Percentiles rank a stretch among this genome's conserved stretches.
Evolutionary conservation across 2,797 vertebrate species (phyloP).

Genomic region (Pelobates cultripes): DNA sequence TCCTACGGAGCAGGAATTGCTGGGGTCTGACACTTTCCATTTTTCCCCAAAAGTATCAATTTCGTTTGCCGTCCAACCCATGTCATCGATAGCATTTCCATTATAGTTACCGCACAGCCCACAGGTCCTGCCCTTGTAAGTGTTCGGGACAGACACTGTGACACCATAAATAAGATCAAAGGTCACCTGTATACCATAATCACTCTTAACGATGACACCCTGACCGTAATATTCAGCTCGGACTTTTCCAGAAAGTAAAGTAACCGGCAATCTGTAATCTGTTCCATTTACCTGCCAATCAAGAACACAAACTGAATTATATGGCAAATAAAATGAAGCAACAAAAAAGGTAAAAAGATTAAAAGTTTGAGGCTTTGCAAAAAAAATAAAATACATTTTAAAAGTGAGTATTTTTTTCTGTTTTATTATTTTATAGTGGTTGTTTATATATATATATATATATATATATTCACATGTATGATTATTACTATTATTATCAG

Average conservation of each 20-base stretch:
- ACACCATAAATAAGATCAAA: conserved; percentile 71
- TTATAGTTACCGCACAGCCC: conserved; percentile 78
- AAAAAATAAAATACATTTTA: neutral
- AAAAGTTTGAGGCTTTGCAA: too few species aligned
- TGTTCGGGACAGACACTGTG: conserved; percentile 68
- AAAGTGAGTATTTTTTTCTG: neutral
- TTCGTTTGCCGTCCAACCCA: conserved; percentile 60
- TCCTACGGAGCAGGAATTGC: conserved; percentile 61
- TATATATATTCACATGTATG: too few species aligned
- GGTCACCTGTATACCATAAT: conserved; percentile 69
- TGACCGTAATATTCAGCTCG: conserved; percentile 62
- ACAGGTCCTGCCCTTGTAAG: conserved; percentile 66
- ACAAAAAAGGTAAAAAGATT: too few species aligned
- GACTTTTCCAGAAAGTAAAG: conserved; percentile 63
- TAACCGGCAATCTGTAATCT: conserved; percentile 67
- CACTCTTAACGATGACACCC: conserved; percentile 61
- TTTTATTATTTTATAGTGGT: too few species aligned
- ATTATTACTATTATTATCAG: too few species aligned
- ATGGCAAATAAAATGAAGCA: neutral
- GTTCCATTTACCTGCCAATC: conserved; percentile 70
- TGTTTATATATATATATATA: too few species aligned
- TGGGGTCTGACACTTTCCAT: conserved; percentile 65
- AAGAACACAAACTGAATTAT: neutral
- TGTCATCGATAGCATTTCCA: conserved; percentile 63
- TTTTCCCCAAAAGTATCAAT: conserved; percentile 65